Base-by-base conservation (phyloP, 2,113 vertebrate genomes). In the Vicugna pacos region DNA sequence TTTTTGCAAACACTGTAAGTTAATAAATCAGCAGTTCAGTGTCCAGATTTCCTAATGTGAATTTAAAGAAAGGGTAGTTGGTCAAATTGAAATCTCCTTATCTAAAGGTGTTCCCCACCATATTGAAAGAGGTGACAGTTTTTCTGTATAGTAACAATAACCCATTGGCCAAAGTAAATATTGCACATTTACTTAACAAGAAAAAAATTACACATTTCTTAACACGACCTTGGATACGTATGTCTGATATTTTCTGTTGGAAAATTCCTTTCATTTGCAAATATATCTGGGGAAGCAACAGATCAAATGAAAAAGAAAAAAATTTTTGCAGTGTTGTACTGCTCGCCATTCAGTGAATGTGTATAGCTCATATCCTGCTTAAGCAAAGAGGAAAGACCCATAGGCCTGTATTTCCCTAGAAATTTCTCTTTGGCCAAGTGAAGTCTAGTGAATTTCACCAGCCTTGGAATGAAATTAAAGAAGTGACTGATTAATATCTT, bases 391-490 rank as follows among this genome's bases (percentile, higher is more conserved):
- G 42, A 73, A 88, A 96, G 20, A 81, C 15, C 38, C 30, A 30
- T 24, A 64, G 38, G n/a, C 6, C 28, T 84, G 11, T 54, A 64
- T 13, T 6, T 85, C 26, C n/a, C 16, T 81, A 28, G n/a, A 81
- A 70, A 64, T 96, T 97, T 79, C 60, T 94, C 50, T 97, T 95
- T 93, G 92, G 93, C 97, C 62, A 91, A 80, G 89, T 95, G 65
- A 97, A 94, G 54, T 87, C 56, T 96, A 95, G 96, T 96, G 77
- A 94, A 91, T 82, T 93, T 64, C 75, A 81, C 80, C 52, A 85
- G 69, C 75, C 91, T 97, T 97, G 92, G 84, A 98, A 97, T 97
- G 98, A 98, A 99, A 98, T 98, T 98, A 99, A 93, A 96, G 94
- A 96, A 98, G 94, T 82, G 87, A 38, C 76, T 97, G 93, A 98